phyloP scores from a whole-genome alignment of 2,888 invertebrate species.

The Caenorhabditis uteleia region DNA sequence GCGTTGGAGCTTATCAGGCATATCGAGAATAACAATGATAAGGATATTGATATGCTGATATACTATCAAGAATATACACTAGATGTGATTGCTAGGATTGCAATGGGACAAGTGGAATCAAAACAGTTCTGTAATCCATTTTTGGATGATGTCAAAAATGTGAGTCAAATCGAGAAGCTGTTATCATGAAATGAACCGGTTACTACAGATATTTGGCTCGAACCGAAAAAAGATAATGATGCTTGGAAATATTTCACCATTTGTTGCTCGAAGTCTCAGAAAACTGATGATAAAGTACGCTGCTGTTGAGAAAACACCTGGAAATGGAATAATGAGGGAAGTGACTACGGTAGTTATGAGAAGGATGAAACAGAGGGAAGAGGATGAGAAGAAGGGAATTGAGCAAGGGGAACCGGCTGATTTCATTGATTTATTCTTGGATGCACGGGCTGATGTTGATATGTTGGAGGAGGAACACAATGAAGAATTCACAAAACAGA shows the following conservation, averaged over 20 bases:
- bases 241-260: too few species aligned
- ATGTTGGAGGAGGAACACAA: slow-evolving; percentile 11
- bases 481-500: slow-evolving; percentile 11
- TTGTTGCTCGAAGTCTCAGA: too few species aligned
- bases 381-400: slow-evolving; percentile 20
- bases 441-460: slow-evolving; percentile 44
- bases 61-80: slow-evolving; percentile 54
- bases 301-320: too few species aligned
- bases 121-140: slow-evolving; percentile 27
- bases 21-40: slow-evolving; percentile 11
- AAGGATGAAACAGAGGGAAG: slow-evolving; percentile 28
- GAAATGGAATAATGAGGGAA: too few species aligned
- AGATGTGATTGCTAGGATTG: slow-evolving; percentile 52
- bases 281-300: too few species aligned
- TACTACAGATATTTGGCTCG: too few species aligned
- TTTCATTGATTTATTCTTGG: slow-evolving; percentile 58
- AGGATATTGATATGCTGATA: slow-evolving; percentile 7
- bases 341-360: too few species aligned
- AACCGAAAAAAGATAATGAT: too few species aligned
- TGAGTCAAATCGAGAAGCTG: too few species aligned
- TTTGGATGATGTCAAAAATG: neutral
- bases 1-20: slow-evolving; percentile 25
- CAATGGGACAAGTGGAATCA: slow-evolving; percentile 44
- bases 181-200: too few species aligned
- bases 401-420: slow-evolving; percentile 35